A percentile compares a stretch with the other conserved stretches of the same genome.
phyloP scores from a whole-genome alignment of 2,113 vertebrate species.

The Odocoileus hemionus region DNA sequence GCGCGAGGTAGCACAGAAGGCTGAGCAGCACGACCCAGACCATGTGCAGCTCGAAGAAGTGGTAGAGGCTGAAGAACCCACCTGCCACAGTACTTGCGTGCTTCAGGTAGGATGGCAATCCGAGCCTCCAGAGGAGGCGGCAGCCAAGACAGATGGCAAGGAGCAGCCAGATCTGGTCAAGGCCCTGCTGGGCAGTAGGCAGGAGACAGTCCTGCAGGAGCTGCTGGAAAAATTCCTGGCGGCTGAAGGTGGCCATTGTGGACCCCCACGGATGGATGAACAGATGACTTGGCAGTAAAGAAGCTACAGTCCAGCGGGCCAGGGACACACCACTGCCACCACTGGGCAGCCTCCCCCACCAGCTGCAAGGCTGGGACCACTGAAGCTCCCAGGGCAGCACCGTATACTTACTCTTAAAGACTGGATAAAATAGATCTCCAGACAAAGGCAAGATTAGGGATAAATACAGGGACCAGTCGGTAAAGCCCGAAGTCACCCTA shows the following conservation, averaged over 20 bases:
- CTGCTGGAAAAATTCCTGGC: constrained; percentile 89
- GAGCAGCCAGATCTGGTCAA: constrained; percentile 93
- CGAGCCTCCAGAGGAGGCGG: constrained; percentile 88
- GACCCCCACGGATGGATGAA: constrained; percentile 35
- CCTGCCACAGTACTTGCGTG: constrained; percentile 87
- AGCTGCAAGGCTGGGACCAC: not conserved
- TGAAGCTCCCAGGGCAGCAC: not conserved
- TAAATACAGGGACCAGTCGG: not conserved
- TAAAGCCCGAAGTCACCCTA: constrained; percentile 73
- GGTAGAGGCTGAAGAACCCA: constrained; percentile 91
- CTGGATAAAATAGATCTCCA: not conserved
- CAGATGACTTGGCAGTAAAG: constrained; percentile 47
- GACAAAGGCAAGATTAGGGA: not conserved
- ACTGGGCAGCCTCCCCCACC: not conserved
- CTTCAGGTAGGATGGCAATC: constrained; percentile 86
- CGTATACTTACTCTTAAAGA: constrained; percentile 20
- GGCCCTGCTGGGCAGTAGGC: constrained; percentile 90
- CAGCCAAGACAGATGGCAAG: constrained; percentile 89
- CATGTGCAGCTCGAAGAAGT: constrained; percentile 93
- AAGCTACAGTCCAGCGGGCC: not conserved
- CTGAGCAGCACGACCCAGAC: constrained; percentile 93
- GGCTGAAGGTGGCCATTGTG: constrained; percentile 86
- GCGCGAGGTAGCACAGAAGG: constrained; percentile 93
- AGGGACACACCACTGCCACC: not conserved
- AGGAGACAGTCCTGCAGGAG: constrained; percentile 87